Base-by-base conservation (phyloP, 1,140 invertebrate species). In the Drosophila sp. region DNA sequence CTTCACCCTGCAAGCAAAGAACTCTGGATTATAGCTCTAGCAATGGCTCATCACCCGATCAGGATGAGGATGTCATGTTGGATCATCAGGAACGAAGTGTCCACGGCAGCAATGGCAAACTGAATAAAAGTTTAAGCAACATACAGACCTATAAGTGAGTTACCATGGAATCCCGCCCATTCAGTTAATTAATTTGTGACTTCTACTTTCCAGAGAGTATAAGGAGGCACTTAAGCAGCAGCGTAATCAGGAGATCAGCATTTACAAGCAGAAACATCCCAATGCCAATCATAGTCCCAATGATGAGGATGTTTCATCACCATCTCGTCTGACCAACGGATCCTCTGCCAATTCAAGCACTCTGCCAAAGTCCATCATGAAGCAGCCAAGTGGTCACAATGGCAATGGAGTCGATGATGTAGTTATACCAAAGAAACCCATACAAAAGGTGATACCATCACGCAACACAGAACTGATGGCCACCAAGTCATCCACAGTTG, bases 191-290 rank as follows among this genome's bases (percentile, higher is more conserved):
- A 54, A 10, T 33, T 32, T 6, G 57, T n/a, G 41, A 60, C 30
- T 23, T 78, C 41, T 93, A 94, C 11, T 91, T 95, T 35, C 0
- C 56, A 91, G 96, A 93, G 96, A 97, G 93, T 97, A 97, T 93
- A 97, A 97, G 93, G 97, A 97, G 93, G 96, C 96, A 47, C 92
- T 97, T 91, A 95, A 95, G 92, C 96, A 96, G 84, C 96, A 97
- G 92, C 94, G 97, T 70, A 95, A 95, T 30, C 95, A 96, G 92
- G 96, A 97, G 82, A 94, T 93, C 50, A 93, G 93, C 60, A 94
- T 97, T 47, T 97, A 97, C 50, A 91, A 91, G 60, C 85, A 90
- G 11, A 89, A 84, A 33, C 85, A 89, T 80, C 67, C 81, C 10
- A 90, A 90, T 72, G 86, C 80, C 66, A 90, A 84, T 29, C 65